Conservation (phyloP, 1,140 invertebrate species). For the roundworm (Caenorhabditis elegans) region WBcel235 BX284606.5:5621501-5622000, state of each 20-base stretch:
- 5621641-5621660: neutral
- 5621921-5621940: neutral
- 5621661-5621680: neutral
- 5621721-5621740: neutral
- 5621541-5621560: neutral
- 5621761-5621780: neutral
- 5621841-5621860: neutral
- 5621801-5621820: constrained; percentile 15
- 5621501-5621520: neutral
- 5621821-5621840: neutral
- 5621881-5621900: neutral
- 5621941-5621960: too few relatives aligned
- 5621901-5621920: neutral
- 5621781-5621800: neutral
- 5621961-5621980: neutral
- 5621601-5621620: constrained; percentile 1
- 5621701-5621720: neutral
- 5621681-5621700: too few relatives aligned
- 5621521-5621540: neutral
- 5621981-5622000: neutral
- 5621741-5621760: constrained; percentile 20
- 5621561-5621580: neutral
- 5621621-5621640: constrained; percentile 7
- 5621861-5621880: neutral
- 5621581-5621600: constrained; percentile 11